Evolutionary conservation across 2,888 invertebrate genomes (phyloP).

Genomic region (Spisula solida): DNA sequence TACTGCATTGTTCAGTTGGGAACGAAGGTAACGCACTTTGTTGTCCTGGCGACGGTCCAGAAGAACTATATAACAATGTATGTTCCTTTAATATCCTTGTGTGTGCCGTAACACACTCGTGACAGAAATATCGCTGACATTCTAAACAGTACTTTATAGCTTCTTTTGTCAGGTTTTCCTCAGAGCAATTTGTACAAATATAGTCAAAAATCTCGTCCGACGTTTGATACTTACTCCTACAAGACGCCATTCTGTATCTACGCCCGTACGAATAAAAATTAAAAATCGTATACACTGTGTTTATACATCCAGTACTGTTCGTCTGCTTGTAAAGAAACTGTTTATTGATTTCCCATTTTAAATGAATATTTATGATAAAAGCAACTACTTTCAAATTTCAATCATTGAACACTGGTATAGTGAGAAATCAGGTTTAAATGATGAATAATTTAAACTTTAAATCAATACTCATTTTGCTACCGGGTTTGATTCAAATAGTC

Average conservation of each 20-base stretch:
- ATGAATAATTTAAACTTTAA: no score
- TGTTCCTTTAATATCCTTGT: background rate
- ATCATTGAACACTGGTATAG: no score
- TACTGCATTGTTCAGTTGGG: background rate
- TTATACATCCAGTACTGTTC: no score
- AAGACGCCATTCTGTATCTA: background rate
- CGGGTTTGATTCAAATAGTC: no score
- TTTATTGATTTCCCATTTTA: no score
- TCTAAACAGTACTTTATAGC: background rate
- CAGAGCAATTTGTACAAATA: background rate
- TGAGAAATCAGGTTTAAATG: no score
- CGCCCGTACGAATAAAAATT: no score
- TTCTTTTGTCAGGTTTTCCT: background rate
- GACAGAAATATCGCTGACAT: background rate
- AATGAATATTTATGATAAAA: no score
- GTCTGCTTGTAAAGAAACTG: no score
- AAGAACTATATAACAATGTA: background rate
- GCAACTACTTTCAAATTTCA: no score
- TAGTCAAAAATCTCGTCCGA: background rate
- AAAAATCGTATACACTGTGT: no score
- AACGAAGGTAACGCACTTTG: background rate
- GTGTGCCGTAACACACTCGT: background rate
- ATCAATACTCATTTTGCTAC: no score
- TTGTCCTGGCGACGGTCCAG: background rate
- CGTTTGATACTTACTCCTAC: background rate